Conservation (phyloP, 2,113 vertebrate species). For the Morone saxatilis region DNA sequence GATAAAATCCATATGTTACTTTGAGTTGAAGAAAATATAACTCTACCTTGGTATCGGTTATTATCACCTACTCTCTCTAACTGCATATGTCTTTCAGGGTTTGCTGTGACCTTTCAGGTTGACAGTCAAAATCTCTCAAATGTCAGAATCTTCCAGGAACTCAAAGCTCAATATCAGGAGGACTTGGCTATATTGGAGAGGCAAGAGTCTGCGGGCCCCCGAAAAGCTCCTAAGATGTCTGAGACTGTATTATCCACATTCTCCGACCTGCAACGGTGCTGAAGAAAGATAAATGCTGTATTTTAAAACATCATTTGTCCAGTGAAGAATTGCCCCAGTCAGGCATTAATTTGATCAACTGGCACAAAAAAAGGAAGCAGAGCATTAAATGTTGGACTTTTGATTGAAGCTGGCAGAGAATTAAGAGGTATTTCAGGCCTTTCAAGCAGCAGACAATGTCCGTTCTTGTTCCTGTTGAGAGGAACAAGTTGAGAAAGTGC, state of each 20-base stretch:
- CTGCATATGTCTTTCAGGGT: conserved; percentile 1
- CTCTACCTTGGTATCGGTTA: neutral
- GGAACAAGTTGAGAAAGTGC: conserved; percentile 32
- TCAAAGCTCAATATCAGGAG: conserved; percentile 41
- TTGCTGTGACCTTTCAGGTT: conserved; percentile 58
- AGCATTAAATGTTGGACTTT: conserved; percentile 32
- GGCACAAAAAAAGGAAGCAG: conserved; percentile 20
- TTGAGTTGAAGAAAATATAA: conserved; percentile 18
- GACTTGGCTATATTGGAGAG: conserved; percentile 6
- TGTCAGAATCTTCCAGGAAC: conserved; percentile 54
- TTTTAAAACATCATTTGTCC: conserved; percentile 24
- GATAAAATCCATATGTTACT: neutral
- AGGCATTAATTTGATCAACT: conserved; percentile 47
- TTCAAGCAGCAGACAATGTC: conserved; percentile 27
- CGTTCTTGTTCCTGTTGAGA: conserved; percentile 43
- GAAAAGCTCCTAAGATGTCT: conserved; percentile 46
- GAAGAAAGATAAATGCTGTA: conserved; percentile 16
- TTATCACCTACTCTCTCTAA: conserved; percentile 32
- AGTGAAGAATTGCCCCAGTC: conserved; percentile 12
- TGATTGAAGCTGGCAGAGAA: conserved; percentile 42
- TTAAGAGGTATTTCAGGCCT: conserved; percentile 28
- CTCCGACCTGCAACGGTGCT: conserved; percentile 23
- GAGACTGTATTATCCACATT: conserved; percentile 28
- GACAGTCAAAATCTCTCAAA: conserved; percentile 50
- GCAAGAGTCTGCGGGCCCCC: conserved; percentile 42